Percentiles rank a stretch among this genome's conserved stretches.
phyloP scores from a whole-genome alignment of 1,140 invertebrate species.

The Orius insidiosus region DNA sequence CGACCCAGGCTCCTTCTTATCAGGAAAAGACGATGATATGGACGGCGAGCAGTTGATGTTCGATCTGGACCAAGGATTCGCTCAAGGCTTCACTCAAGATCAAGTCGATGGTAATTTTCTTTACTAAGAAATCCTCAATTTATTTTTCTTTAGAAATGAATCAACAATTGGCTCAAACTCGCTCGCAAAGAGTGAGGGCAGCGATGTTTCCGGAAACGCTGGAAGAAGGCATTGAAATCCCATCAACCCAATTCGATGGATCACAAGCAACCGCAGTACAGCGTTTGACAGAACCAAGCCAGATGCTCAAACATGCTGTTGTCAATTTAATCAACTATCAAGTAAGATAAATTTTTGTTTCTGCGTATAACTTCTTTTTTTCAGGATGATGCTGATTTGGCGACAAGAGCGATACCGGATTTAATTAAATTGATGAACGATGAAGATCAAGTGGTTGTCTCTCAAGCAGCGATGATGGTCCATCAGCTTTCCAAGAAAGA shows the following conservation, averaged over 20 bases:
- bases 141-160: slow-evolving; percentile 39
- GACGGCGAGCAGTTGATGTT: slow-evolving; percentile 73
- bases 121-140: too few relatives aligned
- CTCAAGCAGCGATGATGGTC: slow-evolving; percentile 95
- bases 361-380: slow-evolving; percentile 6
- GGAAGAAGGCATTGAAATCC: slow-evolving; percentile 91
- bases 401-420: slow-evolving; percentile 94
- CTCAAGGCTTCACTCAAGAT: slow-evolving; percentile 81
- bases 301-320: slow-evolving; percentile 93
- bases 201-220: slow-evolving; percentile 98
- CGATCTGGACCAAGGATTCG: slow-evolving; percentile 75
- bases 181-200: slow-evolving; percentile 86
- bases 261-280: slow-evolving; percentile 91
- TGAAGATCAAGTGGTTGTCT: slow-evolving; percentile 96
- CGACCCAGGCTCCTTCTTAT: slow-evolving; percentile 83
- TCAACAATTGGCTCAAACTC: slow-evolving; percentile 84
- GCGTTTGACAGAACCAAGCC: slow-evolving; percentile 84
- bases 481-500: slow-evolving; percentile 98
- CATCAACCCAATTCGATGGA: slow-evolving; percentile 87
- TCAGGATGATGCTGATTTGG: slow-evolving; percentile 86
- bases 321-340: slow-evolving; percentile 98
- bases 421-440: slow-evolving; percentile 95
- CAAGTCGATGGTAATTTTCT: slow-evolving; percentile 73
- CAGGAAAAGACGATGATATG: slow-evolving; percentile 69
- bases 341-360: slow-evolving; percentile 24